Evolutionary conservation across 2,113 vertebrate genomes (phyloP).

Genomic region (Onychorhynchus coronatus): DNA sequence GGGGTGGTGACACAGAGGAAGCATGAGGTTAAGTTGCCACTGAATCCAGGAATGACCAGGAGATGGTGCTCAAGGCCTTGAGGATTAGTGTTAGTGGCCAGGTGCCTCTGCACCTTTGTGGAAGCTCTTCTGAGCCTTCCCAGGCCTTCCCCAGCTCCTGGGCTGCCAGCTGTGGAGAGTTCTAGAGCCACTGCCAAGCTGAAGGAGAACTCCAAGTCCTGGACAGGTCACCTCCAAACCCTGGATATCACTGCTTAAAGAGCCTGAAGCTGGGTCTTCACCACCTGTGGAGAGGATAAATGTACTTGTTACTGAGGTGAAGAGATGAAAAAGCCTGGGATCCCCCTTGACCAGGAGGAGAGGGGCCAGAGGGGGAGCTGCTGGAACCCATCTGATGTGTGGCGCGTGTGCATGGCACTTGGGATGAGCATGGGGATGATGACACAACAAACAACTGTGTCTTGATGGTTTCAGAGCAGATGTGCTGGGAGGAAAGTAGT

Average conservation of each 20-base stretch:
- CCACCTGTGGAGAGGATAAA: not conserved
- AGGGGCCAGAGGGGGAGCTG: not conserved
- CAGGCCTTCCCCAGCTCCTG: not conserved
- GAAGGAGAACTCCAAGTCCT: not conserved
- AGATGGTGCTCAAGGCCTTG: conserved; percentile 77
- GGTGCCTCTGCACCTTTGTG: not conserved
- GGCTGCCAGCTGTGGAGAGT: not conserved
- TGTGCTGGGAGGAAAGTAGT: not conserved
- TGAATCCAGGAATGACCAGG: conserved; percentile 68
- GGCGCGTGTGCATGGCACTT: not conserved
- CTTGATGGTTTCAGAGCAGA: not conserved
- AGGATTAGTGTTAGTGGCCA: conserved; percentile 20
- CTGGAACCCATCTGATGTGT: not conserved
- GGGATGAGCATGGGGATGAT: not conserved
- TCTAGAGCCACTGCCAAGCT: not conserved
- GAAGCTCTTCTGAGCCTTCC: not conserved
- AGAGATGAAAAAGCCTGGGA: not conserved
- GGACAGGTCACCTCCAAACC: not conserved
- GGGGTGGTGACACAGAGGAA: not conserved
- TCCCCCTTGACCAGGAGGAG: not conserved
- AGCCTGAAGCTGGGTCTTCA: not conserved
- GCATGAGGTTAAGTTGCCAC: not conserved
- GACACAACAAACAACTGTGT: not conserved
- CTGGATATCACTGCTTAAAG: not conserved
- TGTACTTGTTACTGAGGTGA: not conserved